Evolutionary conservation across 2,797 vertebrate genomes (phyloP).

Genomic region (Malacoctenus gilli): DNA sequence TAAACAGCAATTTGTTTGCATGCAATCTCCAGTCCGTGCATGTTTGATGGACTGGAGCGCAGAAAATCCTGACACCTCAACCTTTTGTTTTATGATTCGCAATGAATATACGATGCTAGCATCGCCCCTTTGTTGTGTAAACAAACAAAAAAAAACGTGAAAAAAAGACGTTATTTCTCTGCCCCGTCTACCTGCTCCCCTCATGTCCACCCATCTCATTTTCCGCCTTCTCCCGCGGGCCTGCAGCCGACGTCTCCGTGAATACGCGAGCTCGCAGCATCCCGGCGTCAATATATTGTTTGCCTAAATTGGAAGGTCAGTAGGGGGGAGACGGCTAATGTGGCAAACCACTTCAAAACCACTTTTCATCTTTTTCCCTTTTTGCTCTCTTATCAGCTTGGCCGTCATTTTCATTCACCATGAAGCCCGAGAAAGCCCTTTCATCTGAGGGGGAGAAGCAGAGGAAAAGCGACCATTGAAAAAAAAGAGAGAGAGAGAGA

Average conservation of each 20-base stretch:
- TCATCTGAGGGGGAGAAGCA: constrained; percentile 61
- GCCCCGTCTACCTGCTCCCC: too few relatives aligned
- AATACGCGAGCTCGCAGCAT: constrained; percentile 36
- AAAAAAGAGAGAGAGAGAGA: too few relatives aligned
- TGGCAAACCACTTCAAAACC: constrained; percentile 78
- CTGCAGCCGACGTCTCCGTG: constrained; percentile 31
- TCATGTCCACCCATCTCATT: constrained; percentile 32
- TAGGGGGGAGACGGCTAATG: constrained; percentile 64
- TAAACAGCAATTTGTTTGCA: too few relatives aligned
- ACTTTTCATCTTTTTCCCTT: constrained; percentile 76
- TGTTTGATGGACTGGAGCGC: too few relatives aligned
- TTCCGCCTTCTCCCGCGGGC: constrained; percentile 35
- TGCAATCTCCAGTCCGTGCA: too few relatives aligned
- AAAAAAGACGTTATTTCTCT: too few relatives aligned
- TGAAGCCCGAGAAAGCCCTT: constrained; percentile 63
- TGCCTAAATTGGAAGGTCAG: constrained; percentile 75
- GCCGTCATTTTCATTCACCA: constrained; percentile 70
- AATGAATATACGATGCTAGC: too few relatives aligned
- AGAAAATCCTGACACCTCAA: too few relatives aligned
- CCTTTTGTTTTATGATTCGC: too few relatives aligned
- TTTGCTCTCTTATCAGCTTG: constrained; percentile 63
- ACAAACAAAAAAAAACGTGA: too few relatives aligned
- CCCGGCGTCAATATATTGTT: constrained; percentile 70
- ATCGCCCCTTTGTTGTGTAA: too few relatives aligned
- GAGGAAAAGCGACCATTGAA: constrained; percentile 19